These are phyloP conservation scores for Aphis craccivora DNA, from an alignment of 1,140 invertebrate genomes.

Conservation along the genomic window DNA sequence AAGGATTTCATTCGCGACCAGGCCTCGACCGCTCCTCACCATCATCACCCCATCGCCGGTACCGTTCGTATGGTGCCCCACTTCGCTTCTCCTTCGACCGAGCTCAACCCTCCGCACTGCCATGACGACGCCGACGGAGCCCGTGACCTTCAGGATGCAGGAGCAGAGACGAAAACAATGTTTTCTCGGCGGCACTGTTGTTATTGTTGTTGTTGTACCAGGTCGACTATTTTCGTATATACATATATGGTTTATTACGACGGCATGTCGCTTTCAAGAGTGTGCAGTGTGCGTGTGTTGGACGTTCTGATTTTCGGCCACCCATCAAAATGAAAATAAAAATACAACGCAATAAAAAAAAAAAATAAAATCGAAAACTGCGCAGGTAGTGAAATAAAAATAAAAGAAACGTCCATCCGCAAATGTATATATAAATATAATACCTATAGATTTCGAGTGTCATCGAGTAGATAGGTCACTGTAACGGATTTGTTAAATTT, in stretches of 20 bases:
- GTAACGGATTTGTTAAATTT: not conserved
- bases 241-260: not conserved
- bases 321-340: not conserved
- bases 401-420: not conserved
- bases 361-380: not conserved
- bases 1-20: not conserved
- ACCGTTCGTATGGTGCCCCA: not conserved
- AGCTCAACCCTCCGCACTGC: not conserved
- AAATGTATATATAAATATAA: not conserved
- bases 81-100: no score
- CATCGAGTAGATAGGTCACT: not conserved
- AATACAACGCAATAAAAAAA: not conserved
- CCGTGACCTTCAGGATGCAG: not conserved
- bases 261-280: not conserved
- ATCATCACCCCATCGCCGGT: not conserved
- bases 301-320: not conserved
- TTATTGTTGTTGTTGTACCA: not conserved
- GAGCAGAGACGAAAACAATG: not conserved
- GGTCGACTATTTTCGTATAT: not conserved
- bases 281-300: not conserved
- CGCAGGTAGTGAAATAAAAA: not conserved
- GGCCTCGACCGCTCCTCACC: no score
- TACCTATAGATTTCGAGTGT: not conserved
- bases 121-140: no score
- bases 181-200: not conserved